Base-by-base conservation (phyloP, 2,888 invertebrate genomes). In the Isotomurus palustris region DNA sequence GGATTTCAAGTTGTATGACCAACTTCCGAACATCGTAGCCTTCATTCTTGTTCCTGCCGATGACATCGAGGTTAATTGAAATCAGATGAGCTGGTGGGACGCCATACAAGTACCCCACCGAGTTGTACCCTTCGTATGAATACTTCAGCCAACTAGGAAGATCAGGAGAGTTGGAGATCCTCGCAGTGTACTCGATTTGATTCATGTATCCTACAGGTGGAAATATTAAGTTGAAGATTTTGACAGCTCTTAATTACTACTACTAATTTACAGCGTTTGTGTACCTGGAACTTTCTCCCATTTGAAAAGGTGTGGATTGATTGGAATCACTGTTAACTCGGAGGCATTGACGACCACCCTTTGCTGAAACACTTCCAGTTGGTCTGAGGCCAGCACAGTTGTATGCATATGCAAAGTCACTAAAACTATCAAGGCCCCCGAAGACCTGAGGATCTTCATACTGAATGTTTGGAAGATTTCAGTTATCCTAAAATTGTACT, bases 71-170 rank as follows among this genome's bases (percentile, higher is more conserved):
- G 29, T 62, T 68, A 1, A 64, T 40, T 3, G 61, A 59, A 1
- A 49, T 48, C 5, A 65, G 40, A 10, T 54, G 51, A 14, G 60
- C 58, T 4, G 70, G 70, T 5, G 70, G 70, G 48, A 67, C 68
- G 0, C 62, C 62, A 21, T 62, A 62, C 28, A 63, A 79, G 73
- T 86, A 91, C 0, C 91, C 91, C 1, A 83, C 57, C n/a, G 69
- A 69, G 14, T 41, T 47, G 41, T 83, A 79, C n/a, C 83, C 80
- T 70, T 89, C 90, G 74, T 88, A 90, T 60, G 86, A 83, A 73
- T 89, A 91, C 53, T 86, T 83, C 65, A 92, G 83, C 92, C 92
- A 92, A 3, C 83, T 78, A 0, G 92, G 92, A 40, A 92, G 77
- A 75, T 92, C 91, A 0, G 92, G 91, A 65, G 86, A 84, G 65